Percentiles rank a stretch among this genome's conserved stretches.
phyloP scores from a whole-genome alignment of 2,113 vertebrate species.

The Mohoua ochrocephala region DNA sequence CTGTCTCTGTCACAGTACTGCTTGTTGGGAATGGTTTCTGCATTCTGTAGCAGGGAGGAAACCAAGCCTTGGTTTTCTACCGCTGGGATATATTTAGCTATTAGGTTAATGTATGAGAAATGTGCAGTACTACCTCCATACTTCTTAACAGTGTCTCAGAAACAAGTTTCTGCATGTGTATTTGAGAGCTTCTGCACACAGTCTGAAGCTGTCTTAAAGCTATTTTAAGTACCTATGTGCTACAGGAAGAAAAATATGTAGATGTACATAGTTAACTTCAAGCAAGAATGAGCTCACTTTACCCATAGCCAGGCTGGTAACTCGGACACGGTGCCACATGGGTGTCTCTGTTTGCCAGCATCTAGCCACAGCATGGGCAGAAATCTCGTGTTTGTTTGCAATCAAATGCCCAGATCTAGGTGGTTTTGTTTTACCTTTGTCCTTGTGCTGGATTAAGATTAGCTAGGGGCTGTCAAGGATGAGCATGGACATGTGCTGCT shows the following conservation, averaged over 20 bases:
- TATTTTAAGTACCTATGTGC: not conserved
- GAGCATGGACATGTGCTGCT: not conserved
- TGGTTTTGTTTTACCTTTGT: not conserved
- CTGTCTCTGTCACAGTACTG: not conserved
- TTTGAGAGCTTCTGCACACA: not conserved
- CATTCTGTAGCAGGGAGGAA: not conserved
- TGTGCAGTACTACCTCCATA: not conserved
- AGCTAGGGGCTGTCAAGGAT: not conserved
- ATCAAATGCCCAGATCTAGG: not conserved
- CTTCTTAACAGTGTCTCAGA: not conserved
- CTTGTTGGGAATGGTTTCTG: not conserved
- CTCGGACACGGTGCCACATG: accelerated
- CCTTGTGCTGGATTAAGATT: not conserved
- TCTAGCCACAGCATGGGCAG: not conserved
- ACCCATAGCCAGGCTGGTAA: not conserved
- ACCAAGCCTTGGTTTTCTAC: not conserved
- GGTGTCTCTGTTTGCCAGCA: not conserved
- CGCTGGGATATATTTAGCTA: not conserved
- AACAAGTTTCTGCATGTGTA: not conserved
- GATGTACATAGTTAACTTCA: not conserved
- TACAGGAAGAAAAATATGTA: not conserved
- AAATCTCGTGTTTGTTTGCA: not conserved
- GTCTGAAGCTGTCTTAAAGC: not conserved
- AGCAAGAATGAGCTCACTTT: not conserved
- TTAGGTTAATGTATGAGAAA: not conserved